Evolutionary conservation across 2,888 invertebrate species (phyloP), one percentile per base, ranked within the genome.

Genomic region (Malachius bipustulatus): DNA sequence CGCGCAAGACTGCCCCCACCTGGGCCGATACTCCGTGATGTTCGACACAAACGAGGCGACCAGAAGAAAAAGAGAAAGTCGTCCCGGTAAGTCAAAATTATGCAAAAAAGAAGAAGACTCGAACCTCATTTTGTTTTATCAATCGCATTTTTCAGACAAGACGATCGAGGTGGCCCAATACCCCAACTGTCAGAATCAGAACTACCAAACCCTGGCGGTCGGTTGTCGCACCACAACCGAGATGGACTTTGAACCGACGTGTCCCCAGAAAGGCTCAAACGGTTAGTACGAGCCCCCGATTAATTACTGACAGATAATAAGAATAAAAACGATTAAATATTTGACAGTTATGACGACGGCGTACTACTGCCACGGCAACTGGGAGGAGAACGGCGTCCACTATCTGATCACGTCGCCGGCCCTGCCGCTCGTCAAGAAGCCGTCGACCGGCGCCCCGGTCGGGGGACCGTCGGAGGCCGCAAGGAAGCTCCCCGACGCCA

Each of bases 361-460:
- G 30, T 82, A 77, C 61, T 72, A 73, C 1, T 82, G 82, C 56
- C 77, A 80, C 55, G 82, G 81, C 31, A 74, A 73, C 54, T 82
- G 82, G 82, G 64, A 69, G 45, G 75, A 75, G 42, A 71, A 71
- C 29, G 66, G 67, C 14, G 66, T 70, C 6, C 73, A 75, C 44
- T 79, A 71, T 59, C 69, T 81, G 47, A 73, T 82, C 42, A 76
- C 79, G n/a, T 76, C 77, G 3, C 73, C 72, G 1, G 53, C n/a
- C n/a, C n/a, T 62, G 26, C 57, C 67, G 4, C 55, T 68, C 37
- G 64, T 64, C 37, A 39, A 36, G 26, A 30, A 30, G 2, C 11
- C 12, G 11, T 62, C 69, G 8, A 56, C 65, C 1, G 70, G 70
- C 36, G 66, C 70, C 1, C 52, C 66, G 30, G n/a, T n/a, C n/a